Base-by-base conservation (phyloP, 2,113 vertebrate genomes). In the Clinocottus analis region DNA sequence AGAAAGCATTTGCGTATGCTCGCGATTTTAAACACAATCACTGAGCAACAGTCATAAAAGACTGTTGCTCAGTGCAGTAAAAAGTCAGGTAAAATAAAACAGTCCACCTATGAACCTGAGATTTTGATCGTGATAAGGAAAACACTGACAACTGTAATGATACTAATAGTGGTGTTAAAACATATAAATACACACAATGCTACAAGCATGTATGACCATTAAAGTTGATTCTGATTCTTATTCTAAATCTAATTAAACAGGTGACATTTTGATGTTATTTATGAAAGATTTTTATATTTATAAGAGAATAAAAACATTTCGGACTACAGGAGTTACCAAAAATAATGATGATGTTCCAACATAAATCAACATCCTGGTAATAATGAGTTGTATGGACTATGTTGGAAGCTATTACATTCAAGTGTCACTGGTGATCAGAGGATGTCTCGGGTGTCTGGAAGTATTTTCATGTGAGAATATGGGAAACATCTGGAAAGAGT, bases 141-240 rank as follows among this genome's bases (percentile, higher is more conserved):
- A 75, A n/a, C 45, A 73, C 14, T 43, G 29, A 84, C 17, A 68
- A 47, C n/a, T 17, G 41, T 29, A 35, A 53, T 47, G n/a, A 23
- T 27, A 29, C 31, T 37, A 23, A 47, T 29, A 33, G 55, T n/a
- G 43, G 51, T 66, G 74, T 65, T 75, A 85, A 47, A 47, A 68
- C 2, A 56, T 43, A 56, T 61, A 82, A 6, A 49, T 33, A 56
- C 27, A 41, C 10, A 0, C 25, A 56, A 37, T 45, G 71, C 66
- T 70, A 77, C 41, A 86, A 61, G 70, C 64, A 82, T 33, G 53
- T 53, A 45, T 45, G n/a, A n/a, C n/a, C n/a, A n/a, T n/a, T n/a
- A n/a, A n/a, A n/a, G n/a, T n/a, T n/a, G n/a, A n/a, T n/a, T n/a
- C n/a, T n/a, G n/a, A n/a, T n/a, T n/a, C n/a, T n/a, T n/a, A n/a